Conservation (phyloP, 2,888 invertebrate species). For the Diplolepis rosae region DNA sequence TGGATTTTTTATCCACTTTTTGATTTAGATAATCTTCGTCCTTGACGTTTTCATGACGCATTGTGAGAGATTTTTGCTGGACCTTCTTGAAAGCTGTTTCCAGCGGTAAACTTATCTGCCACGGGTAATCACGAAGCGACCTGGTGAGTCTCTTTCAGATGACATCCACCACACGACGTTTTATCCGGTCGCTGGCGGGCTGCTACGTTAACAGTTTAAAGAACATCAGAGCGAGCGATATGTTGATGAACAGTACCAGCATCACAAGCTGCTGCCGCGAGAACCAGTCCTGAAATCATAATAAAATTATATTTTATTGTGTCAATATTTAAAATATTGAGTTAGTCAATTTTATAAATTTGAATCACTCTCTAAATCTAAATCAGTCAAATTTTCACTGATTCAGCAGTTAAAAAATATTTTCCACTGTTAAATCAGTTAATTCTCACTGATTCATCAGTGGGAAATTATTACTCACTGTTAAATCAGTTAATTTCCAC, state of each 20-base stretch:
- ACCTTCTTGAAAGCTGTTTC: constrained; percentile 55
- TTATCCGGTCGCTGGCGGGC: constrained; percentile 73
- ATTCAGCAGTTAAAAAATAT: too few relatives aligned
- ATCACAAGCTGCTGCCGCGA: constrained; percentile 95
- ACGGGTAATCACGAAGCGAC: constrained; percentile 26
- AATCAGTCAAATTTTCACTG: too few relatives aligned
- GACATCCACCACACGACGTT: constrained; percentile 69
- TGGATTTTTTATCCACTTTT: background rate
- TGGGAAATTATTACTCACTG: too few relatives aligned
- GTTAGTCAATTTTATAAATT: too few relatives aligned
- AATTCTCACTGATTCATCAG: too few relatives aligned
- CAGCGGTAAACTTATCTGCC: constrained; percentile 51
- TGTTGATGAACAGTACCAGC: constrained; percentile 94
- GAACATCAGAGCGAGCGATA: constrained; percentile 95
- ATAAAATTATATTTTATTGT: background rate
- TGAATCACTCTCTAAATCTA: too few relatives aligned
- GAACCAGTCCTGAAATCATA: constrained; percentile 90
- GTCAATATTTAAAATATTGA: too few relatives aligned
- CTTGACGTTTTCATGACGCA: constrained; percentile 33
- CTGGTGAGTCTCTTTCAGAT: constrained; percentile 54
- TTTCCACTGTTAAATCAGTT: too few relatives aligned
- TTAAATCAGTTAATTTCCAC: too few relatives aligned
- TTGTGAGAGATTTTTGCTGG: constrained; percentile 38
- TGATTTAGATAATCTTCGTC: constrained; percentile 5
- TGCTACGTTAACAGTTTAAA: constrained; percentile 96